Evolutionary conservation across 2,113 vertebrate species (phyloP).

Genomic region (Dendrocopos noguchii): DNA sequence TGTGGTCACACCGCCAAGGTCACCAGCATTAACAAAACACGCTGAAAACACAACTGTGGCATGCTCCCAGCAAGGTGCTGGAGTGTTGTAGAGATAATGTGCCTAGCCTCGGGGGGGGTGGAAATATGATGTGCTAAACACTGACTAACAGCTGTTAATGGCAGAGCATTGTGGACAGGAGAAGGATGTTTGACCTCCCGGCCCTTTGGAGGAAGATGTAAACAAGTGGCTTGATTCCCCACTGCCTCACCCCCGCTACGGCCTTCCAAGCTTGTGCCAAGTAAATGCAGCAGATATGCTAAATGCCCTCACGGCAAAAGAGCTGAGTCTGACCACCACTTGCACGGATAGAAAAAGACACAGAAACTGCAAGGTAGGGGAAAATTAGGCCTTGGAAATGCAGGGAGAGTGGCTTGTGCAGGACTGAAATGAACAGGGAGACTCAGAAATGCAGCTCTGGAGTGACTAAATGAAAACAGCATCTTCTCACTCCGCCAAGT

Average conservation of each 20-base stretch:
- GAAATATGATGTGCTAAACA: slow-evolving; percentile 27
- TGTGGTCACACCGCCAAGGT: slow-evolving; percentile 67
- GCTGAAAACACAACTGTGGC: slow-evolving; percentile 13
- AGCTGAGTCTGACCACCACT: not conserved
- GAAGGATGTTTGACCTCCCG: slow-evolving; percentile 42
- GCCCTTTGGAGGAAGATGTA: slow-evolving; percentile 16
- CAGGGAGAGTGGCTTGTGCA: not conserved
- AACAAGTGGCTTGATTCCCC: slow-evolving; percentile 44
- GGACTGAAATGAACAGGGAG: not conserved
- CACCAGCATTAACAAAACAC: slow-evolving; percentile 35
- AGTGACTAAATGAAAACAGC: not conserved
- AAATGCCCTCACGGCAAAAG: not conserved
- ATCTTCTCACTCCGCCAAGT: not conserved
- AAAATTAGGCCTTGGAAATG: not conserved
- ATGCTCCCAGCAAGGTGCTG: slow-evolving; percentile 41
- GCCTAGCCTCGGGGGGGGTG: not conserved
- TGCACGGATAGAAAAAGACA: not conserved
- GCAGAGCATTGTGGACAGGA: not conserved
- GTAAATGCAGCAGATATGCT: not conserved
- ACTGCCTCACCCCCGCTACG: not conserved
- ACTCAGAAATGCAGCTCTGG: not conserved
- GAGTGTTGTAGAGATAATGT: slow-evolving; percentile 37
- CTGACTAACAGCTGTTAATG: slow-evolving; percentile 35
- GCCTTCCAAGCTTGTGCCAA: not conserved
- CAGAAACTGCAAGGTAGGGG: not conserved